phyloP scores from a whole-genome alignment of 2,888 invertebrate genomes.

The Amphimallon solstitiale region DNA sequence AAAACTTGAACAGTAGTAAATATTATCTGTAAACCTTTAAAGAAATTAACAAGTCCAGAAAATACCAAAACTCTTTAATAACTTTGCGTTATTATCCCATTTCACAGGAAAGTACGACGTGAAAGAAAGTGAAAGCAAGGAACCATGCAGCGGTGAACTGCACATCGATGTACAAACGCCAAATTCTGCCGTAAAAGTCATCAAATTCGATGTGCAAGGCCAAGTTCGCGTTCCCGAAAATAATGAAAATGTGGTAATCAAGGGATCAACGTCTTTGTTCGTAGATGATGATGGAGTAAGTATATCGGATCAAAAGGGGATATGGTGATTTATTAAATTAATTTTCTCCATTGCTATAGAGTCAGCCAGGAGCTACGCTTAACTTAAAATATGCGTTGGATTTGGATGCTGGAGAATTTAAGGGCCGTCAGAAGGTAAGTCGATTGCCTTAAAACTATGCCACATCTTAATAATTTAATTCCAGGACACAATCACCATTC shows the following conservation, averaged over 20 bases:
- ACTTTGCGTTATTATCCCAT: constrained; percentile 58
- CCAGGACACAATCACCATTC: constrained; percentile 58
- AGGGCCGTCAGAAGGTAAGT: constrained; percentile 69
- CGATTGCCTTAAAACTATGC: no score
- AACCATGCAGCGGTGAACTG: constrained; percentile 65
- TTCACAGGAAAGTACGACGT: constrained; percentile 30
- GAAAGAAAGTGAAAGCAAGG: constrained; percentile 47
- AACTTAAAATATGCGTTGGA: constrained; percentile 69
- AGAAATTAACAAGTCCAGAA: no score
- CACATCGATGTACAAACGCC: constrained; percentile 67
- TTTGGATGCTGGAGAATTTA: constrained; percentile 72
- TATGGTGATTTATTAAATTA: no score
- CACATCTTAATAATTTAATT: constrained; percentile 25
- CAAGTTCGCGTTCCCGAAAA: constrained; percentile 51
- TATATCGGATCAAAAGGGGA: neutral
- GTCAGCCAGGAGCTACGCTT: neutral
- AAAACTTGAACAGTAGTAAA: no score
- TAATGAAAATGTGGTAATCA: constrained; percentile 46
- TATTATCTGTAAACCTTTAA: no score
- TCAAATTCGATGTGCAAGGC: constrained; percentile 64
- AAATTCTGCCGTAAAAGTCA: constrained; percentile 68
- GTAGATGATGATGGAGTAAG: constrained; percentile 51
- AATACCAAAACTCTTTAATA: no score
- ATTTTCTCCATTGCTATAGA: no score
- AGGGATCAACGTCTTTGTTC: constrained; percentile 50